Base-by-base conservation (phyloP, 2,113 vertebrate genomes). In the Prolemur simus region DNA sequence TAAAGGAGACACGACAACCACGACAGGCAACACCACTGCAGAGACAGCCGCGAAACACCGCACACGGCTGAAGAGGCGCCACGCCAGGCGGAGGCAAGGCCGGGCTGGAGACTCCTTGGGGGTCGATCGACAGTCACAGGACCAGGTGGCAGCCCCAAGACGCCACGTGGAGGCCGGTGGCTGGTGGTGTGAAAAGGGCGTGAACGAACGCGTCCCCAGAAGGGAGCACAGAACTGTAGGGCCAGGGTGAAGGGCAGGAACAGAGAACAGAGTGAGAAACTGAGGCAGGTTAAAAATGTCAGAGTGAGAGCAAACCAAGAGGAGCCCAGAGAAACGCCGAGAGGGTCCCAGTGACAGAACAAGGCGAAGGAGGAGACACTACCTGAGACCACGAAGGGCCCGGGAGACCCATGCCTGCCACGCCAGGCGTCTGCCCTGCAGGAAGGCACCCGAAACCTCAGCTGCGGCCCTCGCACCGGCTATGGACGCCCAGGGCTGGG, bases 1-100 rank as follows among this genome's bases (percentile, higher is more conserved):
- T 34, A 80, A 32, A 89, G 80, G 42, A 64, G 32, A 64, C 63
- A 63, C 34, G 42, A 82, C 42, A 89, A 56, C 29, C 5, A 29
- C 25, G 32, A 84, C 47, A 66, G 56, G n/a, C 0, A 6, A 14
- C 47, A 25, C 9, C 8, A 17, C 21, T 32, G 64, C 29, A 47
- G 76, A 27, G 21, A 52, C 0, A 0, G 42, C 66, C 58, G 32
- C 0, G 2, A 58, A 14, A 87, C 11, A 29, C 3, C 1, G 27
- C 14, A 2, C 17, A 64, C 42, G 20, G 25, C 3, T 5, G 25
- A 47, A 20, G 18, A 39, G 32, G 5, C 2, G 0, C 64, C 34
- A 54, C 29, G 29, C 5, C 1, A 86, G 29, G 77, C 23, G 17
- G 20, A 15, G 37, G 12, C 23, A 6, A 12, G 39, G 42, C 21